Conservation (phyloP, 2,797 vertebrate species). For the Nyctibius grandis region DNA sequence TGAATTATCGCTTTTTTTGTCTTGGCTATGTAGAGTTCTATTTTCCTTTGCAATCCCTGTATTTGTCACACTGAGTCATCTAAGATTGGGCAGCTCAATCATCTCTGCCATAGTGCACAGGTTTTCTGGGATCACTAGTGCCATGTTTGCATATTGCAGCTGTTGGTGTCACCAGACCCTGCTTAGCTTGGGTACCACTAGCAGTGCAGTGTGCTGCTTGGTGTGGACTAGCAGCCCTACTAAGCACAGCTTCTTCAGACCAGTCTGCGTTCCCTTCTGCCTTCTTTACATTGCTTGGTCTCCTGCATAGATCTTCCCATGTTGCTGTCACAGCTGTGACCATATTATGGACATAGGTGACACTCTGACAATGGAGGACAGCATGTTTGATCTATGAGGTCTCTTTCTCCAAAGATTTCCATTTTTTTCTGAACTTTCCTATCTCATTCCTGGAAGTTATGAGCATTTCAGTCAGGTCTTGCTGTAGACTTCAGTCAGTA, state of each 20-base stretch:
- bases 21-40: neutral
- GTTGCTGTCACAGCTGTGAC: neutral
- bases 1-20: neutral
- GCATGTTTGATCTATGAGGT: neutral
- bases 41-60: neutral
- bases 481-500: neutral
- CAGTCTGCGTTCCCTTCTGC: fast-evolving
- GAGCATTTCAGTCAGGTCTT: neutral
- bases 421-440: neutral
- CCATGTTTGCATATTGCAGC: neutral
- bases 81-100: neutral
- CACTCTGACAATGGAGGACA: neutral
- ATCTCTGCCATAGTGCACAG: neutral
- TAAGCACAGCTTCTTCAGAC: neutral
- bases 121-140: neutral
- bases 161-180: neutral
- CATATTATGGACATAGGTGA: fast-evolving
- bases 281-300: neutral
- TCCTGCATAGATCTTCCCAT: neutral
- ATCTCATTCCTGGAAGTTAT: neutral
- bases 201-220: neutral
- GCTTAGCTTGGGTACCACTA: neutral
- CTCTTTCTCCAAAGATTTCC: neutral
- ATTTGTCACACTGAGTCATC: neutral
- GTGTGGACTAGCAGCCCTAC: neutral